Evolutionary conservation across 2,888 invertebrate species (phyloP), one percentile per base, ranked within the genome.

Genomic region (Eupeodes latifasciatus): DNA sequence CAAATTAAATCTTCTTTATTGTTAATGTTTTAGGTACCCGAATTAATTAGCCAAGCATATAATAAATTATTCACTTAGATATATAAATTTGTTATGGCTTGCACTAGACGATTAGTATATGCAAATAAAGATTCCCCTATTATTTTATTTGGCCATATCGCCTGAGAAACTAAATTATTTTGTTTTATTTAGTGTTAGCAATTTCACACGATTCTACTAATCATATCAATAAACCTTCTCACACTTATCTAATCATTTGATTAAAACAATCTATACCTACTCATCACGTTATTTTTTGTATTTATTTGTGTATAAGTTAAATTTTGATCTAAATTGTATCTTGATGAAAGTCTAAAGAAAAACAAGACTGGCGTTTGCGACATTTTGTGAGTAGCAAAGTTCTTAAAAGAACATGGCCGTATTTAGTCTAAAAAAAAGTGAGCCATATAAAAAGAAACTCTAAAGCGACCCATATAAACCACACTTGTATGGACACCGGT

Each of bases 141-240:
- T 67, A 51, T 53, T 53, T 79, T 86, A 80, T 67, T 78, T 57
- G 64, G 16, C 44, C 64, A 71, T 61, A 59, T n/a, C 19, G 59
- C 34, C 51, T 49, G 57, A 36, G 64, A 82, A 47, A 66, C n/a
- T 53, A 4, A 4, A 80, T 27, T 27, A 27, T 27, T 27, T 27
- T 27, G 57, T 79, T 71, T 61, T 59, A 49, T 19, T 59, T 51
- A 10, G 44, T 49, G 6, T 47, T 62, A 19, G 19, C 36, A 11
- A 78, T 74, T 67, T 84, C 88, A 49, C 74, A 88, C 74, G 49
- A 61, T 51, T 34, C 14, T 75, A 53, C 64, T 88, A 88, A 88
- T 72, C 59, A 67, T 55, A 71, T 83, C 62, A 47, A 57, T 27
- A 77, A 74, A 81, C 49, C 36, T 57, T 66, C 47, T 27, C 64